These are phyloP conservation scores for Hirundo rustica DNA, from an alignment of 2,797 vertebrate species.

Conservation along the genomic window DNA sequence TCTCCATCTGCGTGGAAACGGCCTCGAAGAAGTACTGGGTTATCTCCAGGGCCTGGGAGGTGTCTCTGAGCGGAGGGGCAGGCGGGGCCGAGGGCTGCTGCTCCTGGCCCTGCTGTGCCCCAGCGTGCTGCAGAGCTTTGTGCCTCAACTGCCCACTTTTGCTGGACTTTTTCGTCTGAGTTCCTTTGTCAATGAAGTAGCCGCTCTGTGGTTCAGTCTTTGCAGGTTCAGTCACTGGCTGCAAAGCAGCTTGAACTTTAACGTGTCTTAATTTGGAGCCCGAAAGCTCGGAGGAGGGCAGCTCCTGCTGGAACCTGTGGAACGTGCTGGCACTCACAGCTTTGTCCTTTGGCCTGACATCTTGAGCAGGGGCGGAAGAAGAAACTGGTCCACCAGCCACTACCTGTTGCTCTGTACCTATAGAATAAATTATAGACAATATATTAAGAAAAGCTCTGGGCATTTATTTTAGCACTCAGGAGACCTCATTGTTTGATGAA, in stretches of 20 bases:
- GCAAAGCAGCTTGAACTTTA: constrained; percentile 68
- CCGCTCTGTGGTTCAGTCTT: constrained; percentile 68
- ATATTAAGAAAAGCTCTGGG: not conserved
- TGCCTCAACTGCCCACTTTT: constrained; percentile 76
- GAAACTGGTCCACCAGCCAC: constrained; percentile 48
- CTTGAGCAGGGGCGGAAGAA: constrained; percentile 74
- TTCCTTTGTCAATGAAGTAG: constrained; percentile 70
- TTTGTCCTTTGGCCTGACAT: constrained; percentile 90
- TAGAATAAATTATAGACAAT: constrained; percentile 18
- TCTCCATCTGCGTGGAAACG: constrained; percentile 95
- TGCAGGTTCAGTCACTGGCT: constrained; percentile 61
- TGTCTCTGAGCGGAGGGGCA: constrained; percentile 74
- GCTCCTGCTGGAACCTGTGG: constrained; percentile 72
- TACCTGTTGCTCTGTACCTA: constrained; percentile 75
- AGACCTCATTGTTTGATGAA: fast-evolving
- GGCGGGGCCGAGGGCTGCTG: not conserved
- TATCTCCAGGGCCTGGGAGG: constrained; percentile 89
- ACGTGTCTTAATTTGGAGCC: constrained; percentile 45
- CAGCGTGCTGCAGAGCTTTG: not conserved
- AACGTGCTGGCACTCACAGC: constrained; percentile 44
- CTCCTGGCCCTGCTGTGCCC: constrained; percentile 33
- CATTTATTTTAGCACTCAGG: not conserved
- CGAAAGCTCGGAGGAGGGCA: constrained; percentile 53
- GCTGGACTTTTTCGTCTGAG: constrained; percentile 74
- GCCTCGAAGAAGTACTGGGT: constrained; percentile 97